Base-by-base conservation (phyloP, 53 echinoderm and acorn worm genomes). In the Stichopus horrens region DNA sequence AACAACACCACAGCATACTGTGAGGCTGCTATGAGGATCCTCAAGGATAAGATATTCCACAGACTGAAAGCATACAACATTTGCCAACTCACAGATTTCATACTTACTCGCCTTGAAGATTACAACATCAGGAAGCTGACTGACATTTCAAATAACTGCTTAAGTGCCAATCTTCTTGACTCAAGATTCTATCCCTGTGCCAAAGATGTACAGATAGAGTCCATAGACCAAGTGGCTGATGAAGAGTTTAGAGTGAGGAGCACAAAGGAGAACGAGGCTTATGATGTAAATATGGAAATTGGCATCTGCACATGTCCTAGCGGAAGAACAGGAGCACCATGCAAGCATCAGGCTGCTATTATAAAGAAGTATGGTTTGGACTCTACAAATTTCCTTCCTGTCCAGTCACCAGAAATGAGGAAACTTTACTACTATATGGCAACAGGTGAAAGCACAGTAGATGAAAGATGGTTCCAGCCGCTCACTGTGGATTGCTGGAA, bases 331-430 rank as follows among this genome's bases (percentile, higher is more conserved):
- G 92, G 92, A 21, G 88, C 81, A 23, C 90, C 90, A 19, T 92
- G 90, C 83, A 92, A 92, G 58, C 92, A 92, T 57, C 92, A 92
- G 59, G 90, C 88, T 56, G 90, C 90, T 22, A 88, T 92, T 21
- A 20, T 88, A 37, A 90, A 87, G 57, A 21, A 73, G 10, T 90
- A 56, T 74, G 21, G 90, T 55, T 67, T 80, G n/a, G 68, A 87
- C 22, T 92, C 90, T 14, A 37, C 53, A 8, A 92, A 92, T 79
- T 90, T 92, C 82, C 74, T 90, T 7, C 92, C 90, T 14, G 73
- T 89, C 54, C 89, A 84, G 76, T 83, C 74, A 22, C 84, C 53
- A 52, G 57, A 76, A 20, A 89, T 79, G 66, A 92, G 91, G 54
- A 77, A 65, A 22, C 79, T 91, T 23, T 89, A 82, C 73, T 58